Evolutionary conservation across 2,888 invertebrate genomes (phyloP).

Genomic region (Hydroisotoma schaefferi): DNA sequence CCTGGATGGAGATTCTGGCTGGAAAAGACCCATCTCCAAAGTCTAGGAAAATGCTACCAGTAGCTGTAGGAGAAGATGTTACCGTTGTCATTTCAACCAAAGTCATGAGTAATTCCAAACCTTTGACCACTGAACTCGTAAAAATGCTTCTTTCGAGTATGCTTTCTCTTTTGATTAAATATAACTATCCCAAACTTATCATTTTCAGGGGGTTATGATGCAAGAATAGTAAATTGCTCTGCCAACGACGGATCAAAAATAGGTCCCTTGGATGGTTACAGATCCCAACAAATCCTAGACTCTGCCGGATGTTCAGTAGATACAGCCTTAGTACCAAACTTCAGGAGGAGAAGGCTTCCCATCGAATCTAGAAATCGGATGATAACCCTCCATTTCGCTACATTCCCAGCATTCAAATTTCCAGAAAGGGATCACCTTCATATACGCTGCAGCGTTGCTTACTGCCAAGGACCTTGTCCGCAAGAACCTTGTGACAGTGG

Average conservation of each 20-base stretch:
- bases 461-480: conserved; percentile 70
- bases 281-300: conserved; percentile 46
- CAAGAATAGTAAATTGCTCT: conserved; percentile 70
- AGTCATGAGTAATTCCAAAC: conserved; percentile 40
- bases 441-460: conserved; percentile 69
- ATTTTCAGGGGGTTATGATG: conserved; percentile 64
- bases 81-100: conserved; percentile 47
- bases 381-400: conserved; percentile 54
- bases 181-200: not conserved
- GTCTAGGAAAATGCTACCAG: conserved; percentile 41
- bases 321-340: conserved; percentile 44
- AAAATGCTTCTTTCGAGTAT: not conserved
- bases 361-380: conserved; percentile 46
- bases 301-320: conserved; percentile 48
- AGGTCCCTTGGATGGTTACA: conserved; percentile 35
- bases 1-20: conserved; percentile 47
- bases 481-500: conserved; percentile 54
- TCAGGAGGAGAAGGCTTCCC: conserved; percentile 46
- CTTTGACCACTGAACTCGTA: not conserved
- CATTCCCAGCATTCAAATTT: conserved; percentile 78
- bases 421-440: conserved; percentile 74
- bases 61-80: conserved; percentile 46
- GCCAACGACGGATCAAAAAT: conserved; percentile 68
- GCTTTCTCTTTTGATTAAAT: not conserved
- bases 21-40: conserved; percentile 48